These are phyloP conservation scores for Halocaridina rubra DNA, from an alignment of 2,888 invertebrate genomes.

Conservation along the genomic window DNA sequence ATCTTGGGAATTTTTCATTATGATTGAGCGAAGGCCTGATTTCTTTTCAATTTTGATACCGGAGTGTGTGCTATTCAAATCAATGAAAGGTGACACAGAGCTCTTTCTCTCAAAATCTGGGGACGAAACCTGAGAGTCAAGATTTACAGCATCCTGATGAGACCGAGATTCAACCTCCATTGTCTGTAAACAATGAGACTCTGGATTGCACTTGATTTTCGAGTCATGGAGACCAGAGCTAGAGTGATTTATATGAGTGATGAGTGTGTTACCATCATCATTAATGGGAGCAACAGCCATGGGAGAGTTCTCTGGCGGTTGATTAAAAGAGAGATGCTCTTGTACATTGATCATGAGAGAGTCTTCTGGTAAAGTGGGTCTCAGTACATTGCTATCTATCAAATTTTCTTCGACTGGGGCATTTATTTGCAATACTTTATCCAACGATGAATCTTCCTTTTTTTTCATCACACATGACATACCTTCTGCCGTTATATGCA, in stretches of 20 bases:
- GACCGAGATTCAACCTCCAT: slow-evolving; percentile 42
- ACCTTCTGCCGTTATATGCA: slow-evolving; percentile 43
- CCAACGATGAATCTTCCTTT: neutral
- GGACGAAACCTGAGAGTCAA: neutral
- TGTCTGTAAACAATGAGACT: neutral
- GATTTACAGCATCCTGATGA: neutral
- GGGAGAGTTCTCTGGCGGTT: slow-evolving; percentile 20
- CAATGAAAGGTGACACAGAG: neutral
- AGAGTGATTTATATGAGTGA: too few species aligned
- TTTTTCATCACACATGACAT: slow-evolving; percentile 49
- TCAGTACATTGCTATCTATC: neutral
- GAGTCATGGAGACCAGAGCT: too few species aligned
- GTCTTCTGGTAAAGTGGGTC: slow-evolving; percentile 23
- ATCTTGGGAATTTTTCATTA: neutral
- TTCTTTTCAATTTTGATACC: neutral
- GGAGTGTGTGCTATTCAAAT: neutral
- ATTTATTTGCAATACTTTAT: slow-evolving; percentile 26
- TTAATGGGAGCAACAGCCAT: neutral
- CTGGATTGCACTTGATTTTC: too few species aligned
- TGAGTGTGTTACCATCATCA: neutral
- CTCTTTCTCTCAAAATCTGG: neutral
- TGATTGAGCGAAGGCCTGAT: neutral
- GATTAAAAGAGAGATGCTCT: neutral
- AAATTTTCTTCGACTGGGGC: neutral
- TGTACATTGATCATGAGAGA: slow-evolving; percentile 53